Evolutionary conservation across 2,797 vertebrate genomes (phyloP).

Genomic region (Anguilla marmorata): DNA sequence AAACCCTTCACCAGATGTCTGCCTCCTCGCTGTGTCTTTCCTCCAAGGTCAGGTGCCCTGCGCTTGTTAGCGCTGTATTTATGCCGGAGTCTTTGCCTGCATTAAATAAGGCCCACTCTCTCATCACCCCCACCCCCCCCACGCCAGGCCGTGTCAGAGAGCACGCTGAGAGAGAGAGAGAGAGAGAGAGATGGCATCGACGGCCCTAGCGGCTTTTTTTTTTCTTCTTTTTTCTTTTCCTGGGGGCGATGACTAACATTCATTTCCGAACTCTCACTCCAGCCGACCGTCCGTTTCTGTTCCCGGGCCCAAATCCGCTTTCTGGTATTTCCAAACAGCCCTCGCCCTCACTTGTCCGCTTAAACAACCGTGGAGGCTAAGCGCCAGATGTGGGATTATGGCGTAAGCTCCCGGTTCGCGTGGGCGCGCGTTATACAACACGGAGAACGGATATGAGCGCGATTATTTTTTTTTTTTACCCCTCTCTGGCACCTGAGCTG

Average conservation of each 20-base stretch:
- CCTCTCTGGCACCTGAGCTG: background rate
- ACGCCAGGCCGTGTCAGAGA: background rate
- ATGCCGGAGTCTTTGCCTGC: background rate
- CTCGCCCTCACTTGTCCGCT: background rate
- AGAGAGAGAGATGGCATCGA: background rate
- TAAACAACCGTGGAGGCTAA: background rate
- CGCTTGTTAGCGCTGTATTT: background rate
- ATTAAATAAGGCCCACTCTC: background rate
- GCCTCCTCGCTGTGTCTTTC: background rate
- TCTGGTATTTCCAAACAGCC: background rate
- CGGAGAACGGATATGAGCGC: background rate
- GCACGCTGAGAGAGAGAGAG: background rate
- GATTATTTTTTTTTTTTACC: background rate
- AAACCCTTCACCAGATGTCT: background rate
- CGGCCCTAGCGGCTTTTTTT: too few relatives aligned
- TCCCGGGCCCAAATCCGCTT: background rate
- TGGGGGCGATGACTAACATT: background rate
- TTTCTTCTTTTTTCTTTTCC: background rate
- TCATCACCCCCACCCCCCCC: background rate
- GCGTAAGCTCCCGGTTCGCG: background rate
- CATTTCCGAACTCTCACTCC: background rate
- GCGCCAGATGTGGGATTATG: background rate
- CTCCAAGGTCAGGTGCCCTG: conserved; percentile 20
- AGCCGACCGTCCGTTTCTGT: background rate
- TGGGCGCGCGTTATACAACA: background rate